Conservation (phyloP, 2,113 vertebrate species). For the Dinomys branickii region DNA sequence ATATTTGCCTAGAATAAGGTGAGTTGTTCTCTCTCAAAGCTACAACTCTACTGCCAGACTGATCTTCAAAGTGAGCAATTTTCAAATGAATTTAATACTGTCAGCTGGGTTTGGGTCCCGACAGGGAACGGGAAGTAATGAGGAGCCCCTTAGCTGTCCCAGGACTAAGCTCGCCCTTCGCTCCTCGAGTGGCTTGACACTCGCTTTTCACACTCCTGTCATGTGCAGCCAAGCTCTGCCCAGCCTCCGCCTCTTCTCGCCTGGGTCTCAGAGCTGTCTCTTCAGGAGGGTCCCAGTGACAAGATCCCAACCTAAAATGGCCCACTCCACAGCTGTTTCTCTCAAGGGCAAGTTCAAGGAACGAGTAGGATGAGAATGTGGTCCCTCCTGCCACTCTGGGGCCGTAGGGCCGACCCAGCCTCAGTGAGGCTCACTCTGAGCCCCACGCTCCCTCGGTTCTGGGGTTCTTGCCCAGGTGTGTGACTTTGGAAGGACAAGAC, state of each 20-base stretch:
- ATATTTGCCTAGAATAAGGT: background rate
- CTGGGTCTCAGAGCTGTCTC: background rate
- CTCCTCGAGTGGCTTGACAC: too few species aligned
- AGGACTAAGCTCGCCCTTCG: accelerated
- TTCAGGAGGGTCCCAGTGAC: background rate
- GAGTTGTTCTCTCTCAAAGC: background rate
- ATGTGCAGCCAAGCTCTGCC: accelerated
- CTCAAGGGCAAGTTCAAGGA: background rate
- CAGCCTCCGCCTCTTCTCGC: accelerated
- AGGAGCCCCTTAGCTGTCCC: background rate
- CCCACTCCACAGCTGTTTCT: accelerated
- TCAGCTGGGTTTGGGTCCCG: background rate
- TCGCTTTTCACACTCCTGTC: accelerated
- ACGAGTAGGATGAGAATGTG: accelerated
- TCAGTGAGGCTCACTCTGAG: background rate
- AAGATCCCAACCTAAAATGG: accelerated
- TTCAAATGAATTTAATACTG: background rate
- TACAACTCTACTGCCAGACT: background rate
- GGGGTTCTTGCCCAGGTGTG: background rate
- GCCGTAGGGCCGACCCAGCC: accelerated
- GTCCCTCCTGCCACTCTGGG: background rate
- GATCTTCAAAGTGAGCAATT: background rate
- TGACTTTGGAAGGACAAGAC: background rate
- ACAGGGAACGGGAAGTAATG: background rate
- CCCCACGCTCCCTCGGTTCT: background rate